Percentiles rank a stretch among this genome's conserved stretches.
Evolutionary conservation across 2,888 invertebrate species (phyloP).

Genomic region (Agonum fuliginosum): DNA sequence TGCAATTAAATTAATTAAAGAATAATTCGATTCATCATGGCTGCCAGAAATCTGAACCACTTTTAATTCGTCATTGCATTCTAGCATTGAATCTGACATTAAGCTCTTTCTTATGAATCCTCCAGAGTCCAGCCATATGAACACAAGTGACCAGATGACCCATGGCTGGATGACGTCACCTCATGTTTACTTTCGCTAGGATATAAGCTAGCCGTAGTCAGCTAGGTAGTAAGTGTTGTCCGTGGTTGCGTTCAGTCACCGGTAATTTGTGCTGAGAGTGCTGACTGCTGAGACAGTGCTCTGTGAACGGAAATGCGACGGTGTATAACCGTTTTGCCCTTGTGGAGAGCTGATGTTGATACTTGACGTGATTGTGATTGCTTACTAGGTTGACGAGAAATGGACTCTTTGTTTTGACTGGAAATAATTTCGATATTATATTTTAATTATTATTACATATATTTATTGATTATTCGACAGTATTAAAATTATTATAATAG

Average conservation of each 20-base stretch:
- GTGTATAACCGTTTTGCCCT: constrained; percentile 35
- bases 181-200: not conserved
- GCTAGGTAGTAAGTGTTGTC: constrained; percentile 23
- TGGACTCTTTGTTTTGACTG: constrained; percentile 40
- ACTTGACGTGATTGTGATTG: not conserved
- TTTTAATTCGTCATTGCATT: too few species aligned
- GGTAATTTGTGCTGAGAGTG: constrained; percentile 1
- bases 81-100: too few species aligned
- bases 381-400: too few species aligned
- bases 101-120: too few species aligned
- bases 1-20: too few species aligned
- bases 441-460: too few species aligned
- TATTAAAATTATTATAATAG: too few species aligned
- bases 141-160: not conserved
- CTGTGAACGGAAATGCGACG: constrained; percentile 35
- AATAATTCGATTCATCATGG: too few species aligned
- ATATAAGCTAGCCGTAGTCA: not conserved
- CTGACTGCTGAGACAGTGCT: constrained; percentile 31
- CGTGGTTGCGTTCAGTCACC: constrained; percentile 31
- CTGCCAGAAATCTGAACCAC: too few species aligned
- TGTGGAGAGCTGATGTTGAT: not conserved
- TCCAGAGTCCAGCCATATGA: too few species aligned
- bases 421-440: constrained; percentile 17
- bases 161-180: constrained; percentile 2
- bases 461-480: too few species aligned